phyloP scores from a whole-genome alignment of 2,888 invertebrate species.

The Ormyrus nitidulus region DNA sequence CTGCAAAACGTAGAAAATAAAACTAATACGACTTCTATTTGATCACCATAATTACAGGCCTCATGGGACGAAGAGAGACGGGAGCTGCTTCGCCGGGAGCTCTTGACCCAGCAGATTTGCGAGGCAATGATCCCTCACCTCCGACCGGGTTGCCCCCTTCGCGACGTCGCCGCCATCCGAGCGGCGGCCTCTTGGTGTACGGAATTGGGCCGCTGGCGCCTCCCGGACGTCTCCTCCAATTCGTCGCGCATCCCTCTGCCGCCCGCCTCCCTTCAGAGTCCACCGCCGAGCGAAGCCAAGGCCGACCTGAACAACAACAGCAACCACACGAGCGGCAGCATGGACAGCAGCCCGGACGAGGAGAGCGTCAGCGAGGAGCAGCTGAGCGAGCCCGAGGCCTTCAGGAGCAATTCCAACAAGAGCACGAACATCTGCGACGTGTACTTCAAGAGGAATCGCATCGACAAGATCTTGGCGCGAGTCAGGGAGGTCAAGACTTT shows the following conservation, averaged over 20 bases:
- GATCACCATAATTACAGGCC: conserved; percentile 62
- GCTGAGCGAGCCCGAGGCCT: conserved; percentile 22
- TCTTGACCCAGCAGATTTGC: conserved; percentile 71
- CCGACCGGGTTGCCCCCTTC: conserved; percentile 72
- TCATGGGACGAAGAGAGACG: conserved; percentile 74
- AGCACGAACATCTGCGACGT: conserved; percentile 66
- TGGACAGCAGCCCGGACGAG: conserved; percentile 52
- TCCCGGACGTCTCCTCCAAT: conserved; percentile 68
- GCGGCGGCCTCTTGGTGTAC: conserved; percentile 72
- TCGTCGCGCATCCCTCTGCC: conserved; percentile 68
- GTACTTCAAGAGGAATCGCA: conserved; percentile 70
- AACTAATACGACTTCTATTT: background rate
- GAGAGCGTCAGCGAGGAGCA: conserved; percentile 57
- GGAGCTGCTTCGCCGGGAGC: conserved; percentile 71
- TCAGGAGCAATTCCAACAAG: conserved; percentile 23
- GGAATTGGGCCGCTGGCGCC: conserved; percentile 71
- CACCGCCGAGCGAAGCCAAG: conserved; percentile 62
- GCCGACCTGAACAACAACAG: conserved; percentile 63
- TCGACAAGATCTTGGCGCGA: conserved; percentile 70
- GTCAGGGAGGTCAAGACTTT: conserved; percentile 71
- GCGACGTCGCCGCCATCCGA: conserved; percentile 68
- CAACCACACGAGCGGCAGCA: conserved; percentile 64
- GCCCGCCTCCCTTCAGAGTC: conserved; percentile 62
- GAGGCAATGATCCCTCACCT: conserved; percentile 73
- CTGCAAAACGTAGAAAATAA: background rate